These are phyloP conservation scores for Heteromurus nitidus DNA, from an alignment of 2,888 invertebrate species.

Conservation along the genomic window DNA sequence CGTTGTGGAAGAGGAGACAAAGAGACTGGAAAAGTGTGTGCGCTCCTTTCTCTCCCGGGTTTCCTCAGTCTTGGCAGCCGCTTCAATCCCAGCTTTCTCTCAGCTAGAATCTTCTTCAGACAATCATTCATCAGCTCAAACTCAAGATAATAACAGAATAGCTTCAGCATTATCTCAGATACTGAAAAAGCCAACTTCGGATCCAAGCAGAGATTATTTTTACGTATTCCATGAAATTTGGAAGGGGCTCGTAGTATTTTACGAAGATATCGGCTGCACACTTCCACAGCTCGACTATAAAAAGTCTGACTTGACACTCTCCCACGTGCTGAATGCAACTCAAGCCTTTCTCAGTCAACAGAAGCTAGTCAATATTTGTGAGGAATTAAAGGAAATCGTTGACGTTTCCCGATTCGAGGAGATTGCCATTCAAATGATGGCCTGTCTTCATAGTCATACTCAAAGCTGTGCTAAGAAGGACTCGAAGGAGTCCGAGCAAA, in stretches of 20 bases:
- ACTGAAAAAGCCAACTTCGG: constrained; percentile 16
- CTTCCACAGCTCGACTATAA: constrained; percentile 49
- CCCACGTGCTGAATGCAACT: constrained; percentile 36
- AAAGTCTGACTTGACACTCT: constrained; percentile 55
- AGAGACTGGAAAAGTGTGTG: constrained; percentile 11
- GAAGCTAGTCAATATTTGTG: constrained; percentile 52
- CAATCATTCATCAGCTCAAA: constrained; percentile 26
- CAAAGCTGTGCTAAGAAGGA: no score
- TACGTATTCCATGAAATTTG: constrained; percentile 29
- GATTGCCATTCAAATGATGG: constrained; percentile 23
- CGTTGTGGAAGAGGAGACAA: not conserved
- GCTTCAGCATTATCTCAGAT: constrained; percentile 19
- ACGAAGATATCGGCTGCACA: constrained; percentile 34
- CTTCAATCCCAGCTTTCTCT: not conserved
- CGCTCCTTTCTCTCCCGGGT: constrained; percentile 14
- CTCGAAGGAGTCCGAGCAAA: not conserved
- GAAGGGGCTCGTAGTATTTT: constrained; percentile 32
- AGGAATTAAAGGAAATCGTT: constrained; percentile 26
- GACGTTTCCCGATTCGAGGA: constrained; percentile 24
- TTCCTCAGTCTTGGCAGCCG: constrained; percentile 10
- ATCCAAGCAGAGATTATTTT: constrained; percentile 12
- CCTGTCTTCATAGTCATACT: constrained; percentile 26
- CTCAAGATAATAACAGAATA: constrained; percentile 15
- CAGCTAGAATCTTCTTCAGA: not conserved
- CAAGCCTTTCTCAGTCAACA: constrained; percentile 59